Evolutionary conservation across 2,113 vertebrate genomes (phyloP), one percentile per base, ranked within the genome.

Genomic region (Lichenostomus cassidix): DNA sequence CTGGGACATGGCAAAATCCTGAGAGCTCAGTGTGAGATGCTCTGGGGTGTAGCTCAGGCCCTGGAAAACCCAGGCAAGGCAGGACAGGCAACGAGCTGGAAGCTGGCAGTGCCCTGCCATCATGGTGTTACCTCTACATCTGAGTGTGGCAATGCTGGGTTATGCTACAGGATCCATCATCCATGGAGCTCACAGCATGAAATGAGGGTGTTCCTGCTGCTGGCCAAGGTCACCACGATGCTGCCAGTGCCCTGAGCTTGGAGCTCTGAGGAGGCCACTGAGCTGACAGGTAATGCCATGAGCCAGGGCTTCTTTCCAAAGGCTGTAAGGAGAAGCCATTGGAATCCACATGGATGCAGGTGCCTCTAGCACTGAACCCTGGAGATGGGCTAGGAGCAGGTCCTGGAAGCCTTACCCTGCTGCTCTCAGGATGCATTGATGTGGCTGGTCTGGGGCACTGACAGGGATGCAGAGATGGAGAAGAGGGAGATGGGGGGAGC

Each of bases 151-250:
- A 90, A 39, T 0, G 11, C 55, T 74, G 83, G 74, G n/a, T 63
- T 62, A 63, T 46, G 79, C 88, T 55, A 33, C 16, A 8, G 33
- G 46, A 75, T 80, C 90, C 90, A 74, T 80, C 82, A 85, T 47
- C 90, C 19, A 0, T 1, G 1, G 87, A 87, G 65, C 74, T 52
- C 87, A 82, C 62, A 52, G 37, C 8, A 5, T 0, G 0, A 58
- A 11, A 3, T 2, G 2, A 71, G 56, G 53, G 44, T 27, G 49
- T 12, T 92, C 39, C 78, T 85, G 58, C 87, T 89, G 83, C 73
- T 89, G 73, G 31, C 37, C 3, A 3, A 65, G 81, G 55, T 46
- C 28, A 47, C 56, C 62, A 44, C 0, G 0, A 8, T 9, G 27
- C 47, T 20, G 20, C 68, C 88, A 84, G 73, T 2, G 6, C 46